Conservation (phyloP, 2,113 vertebrate genomes). For the Melanerpes aurifrons region DNA sequence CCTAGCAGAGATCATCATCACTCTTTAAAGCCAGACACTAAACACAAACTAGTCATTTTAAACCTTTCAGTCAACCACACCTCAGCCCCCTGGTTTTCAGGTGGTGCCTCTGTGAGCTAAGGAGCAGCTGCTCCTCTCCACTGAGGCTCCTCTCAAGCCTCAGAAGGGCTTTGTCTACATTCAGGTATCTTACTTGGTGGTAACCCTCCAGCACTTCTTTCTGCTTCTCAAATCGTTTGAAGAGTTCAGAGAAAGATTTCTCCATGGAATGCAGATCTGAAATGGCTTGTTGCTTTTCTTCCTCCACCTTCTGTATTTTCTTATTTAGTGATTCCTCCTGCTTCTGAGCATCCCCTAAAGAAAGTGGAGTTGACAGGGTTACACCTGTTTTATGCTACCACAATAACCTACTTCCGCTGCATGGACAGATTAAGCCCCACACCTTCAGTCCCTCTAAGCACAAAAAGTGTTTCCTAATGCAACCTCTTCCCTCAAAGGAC, state of each 20-base stretch:
- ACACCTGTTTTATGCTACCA: neutral
- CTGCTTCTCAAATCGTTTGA: constrained; percentile 91
- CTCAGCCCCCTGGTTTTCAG: neutral
- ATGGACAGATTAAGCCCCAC: neutral
- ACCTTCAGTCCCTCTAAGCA: neutral
- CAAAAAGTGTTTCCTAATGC: neutral
- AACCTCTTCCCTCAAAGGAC: neutral
- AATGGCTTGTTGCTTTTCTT: constrained; percentile 85
- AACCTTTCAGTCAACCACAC: neutral
- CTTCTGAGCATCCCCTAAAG: constrained; percentile 80
- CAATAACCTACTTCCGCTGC: neutral
- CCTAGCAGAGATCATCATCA: neutral
- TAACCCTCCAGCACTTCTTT: constrained; percentile 89
- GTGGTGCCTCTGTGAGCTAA: neutral
- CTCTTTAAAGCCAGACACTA: neutral
- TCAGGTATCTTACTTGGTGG: constrained; percentile 77
- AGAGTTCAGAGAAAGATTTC: constrained; percentile 88
- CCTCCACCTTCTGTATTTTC: constrained; percentile 75
- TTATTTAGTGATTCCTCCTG: constrained; percentile 77
- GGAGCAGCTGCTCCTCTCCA: neutral
- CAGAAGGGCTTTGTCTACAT: neutral
- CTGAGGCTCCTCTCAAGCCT: neutral
- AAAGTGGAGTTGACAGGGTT: neutral
- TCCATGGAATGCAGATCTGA: constrained; percentile 86
- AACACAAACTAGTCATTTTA: neutral